Conservation (phyloP, 2,888 invertebrate species). For the Leucophora obtusa region DNA sequence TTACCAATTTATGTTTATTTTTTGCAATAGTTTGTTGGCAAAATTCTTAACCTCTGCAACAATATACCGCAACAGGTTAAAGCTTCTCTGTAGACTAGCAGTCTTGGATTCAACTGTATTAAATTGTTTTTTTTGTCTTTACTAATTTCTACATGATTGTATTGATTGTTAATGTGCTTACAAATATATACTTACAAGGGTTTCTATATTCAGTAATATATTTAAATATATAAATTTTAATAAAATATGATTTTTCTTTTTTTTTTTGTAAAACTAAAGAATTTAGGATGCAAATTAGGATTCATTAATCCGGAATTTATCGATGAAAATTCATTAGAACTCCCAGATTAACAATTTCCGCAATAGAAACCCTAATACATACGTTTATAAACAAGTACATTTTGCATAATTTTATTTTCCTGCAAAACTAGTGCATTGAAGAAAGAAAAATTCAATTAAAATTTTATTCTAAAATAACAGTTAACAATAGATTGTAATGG, state of each 20-base stretch:
- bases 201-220: too few relatives aligned
- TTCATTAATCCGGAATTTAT: too few relatives aligned
- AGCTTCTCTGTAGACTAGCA: neutral
- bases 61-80: conserved; percentile 45
- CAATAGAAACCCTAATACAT: too few relatives aligned
- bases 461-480: neutral
- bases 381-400: neutral
- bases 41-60: conserved; percentile 50
- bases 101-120: neutral
- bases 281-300: too few relatives aligned
- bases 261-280: too few relatives aligned
- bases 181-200: neutral
- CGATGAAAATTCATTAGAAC: too few relatives aligned
- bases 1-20: neutral
- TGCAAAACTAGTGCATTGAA: conserved; percentile 21
- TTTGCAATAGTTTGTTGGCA: neutral
- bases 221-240: too few relatives aligned
- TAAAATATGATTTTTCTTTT: too few relatives aligned
- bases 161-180: conserved; percentile 6
- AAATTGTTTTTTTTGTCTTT: neutral
- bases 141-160: conserved; percentile 27
- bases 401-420: neutral
- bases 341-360: too few relatives aligned
- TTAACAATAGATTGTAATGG: neutral
- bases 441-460: conserved; percentile 4